Evolutionary conservation across 1,140 invertebrate genomes (phyloP), one percentile per base, ranked within the genome.

Genomic region (Drosophila prosaltans): DNA sequence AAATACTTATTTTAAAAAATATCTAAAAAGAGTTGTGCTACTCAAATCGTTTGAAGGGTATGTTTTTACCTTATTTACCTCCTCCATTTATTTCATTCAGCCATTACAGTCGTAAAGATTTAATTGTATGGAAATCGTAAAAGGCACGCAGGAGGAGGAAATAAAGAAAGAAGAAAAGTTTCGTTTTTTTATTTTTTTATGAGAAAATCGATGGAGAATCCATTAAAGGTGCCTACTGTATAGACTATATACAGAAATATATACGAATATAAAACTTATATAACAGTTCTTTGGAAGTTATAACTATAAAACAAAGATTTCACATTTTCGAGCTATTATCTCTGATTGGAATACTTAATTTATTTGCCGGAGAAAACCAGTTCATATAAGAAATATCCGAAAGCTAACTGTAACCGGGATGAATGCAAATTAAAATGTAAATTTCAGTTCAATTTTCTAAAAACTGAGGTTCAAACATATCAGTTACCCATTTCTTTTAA

Each of bases 81-180:
- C 3, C 45, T 24, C 9, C 45, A 24, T 48, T 48, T 48, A 36
- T 36, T 32, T 8, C 16, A 41, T 45, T 55, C 43, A 45, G 43
- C 32, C 54, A 69, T 78, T 41, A 68, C 69, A 71, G 78, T 84
- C 84, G 66, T 88, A 81, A 89, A 88, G 84, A 88, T 89, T 88
- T 88, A 88, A 88, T 88, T 88, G 84, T 84, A 88, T 88, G 84
- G 80, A 88, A 88, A 88, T 89, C 84, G 84, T 88, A 84, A 88
- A 88, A 78, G 84, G 78, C 72, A 89, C 80, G 80, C 70, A 82
- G 88, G 78, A 59, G 28, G 28, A 36, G 32, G 32, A 36, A 82
- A 75, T 21, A 54, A 71, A 64, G 72, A 72, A 88, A 36, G 28
- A 30, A 30, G 4, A 30, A 74, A 88, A 75, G 57, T 75, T 88